Evolutionary conservation across 53 echinoderm and acorn worm species (phyloP).

Genomic region (Echinarachnius parma): DNA sequence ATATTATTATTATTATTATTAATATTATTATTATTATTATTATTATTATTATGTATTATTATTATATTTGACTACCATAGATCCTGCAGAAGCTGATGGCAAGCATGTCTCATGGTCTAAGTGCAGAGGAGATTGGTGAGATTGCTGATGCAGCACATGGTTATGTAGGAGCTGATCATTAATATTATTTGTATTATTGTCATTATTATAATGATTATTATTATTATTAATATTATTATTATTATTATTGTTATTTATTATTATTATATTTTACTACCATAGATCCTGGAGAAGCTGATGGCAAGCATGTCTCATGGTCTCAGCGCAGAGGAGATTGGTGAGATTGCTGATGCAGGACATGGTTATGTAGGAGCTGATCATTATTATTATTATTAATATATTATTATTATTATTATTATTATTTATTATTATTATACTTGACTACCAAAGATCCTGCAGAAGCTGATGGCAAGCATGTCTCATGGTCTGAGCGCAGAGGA

Average conservation of each 20-base stretch:
- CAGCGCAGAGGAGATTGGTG: slow-evolving; percentile 46
- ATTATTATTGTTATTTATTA: too few species aligned
- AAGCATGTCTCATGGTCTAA: slow-evolving; percentile 58
- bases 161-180: slow-evolving; percentile 96
- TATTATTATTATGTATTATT: neutral
- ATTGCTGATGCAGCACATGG: slow-evolving; percentile 85
- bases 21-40: too few species aligned
- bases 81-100: slow-evolving; percentile 70
- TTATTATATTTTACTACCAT: too few species aligned
- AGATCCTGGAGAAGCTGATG: slow-evolving; percentile 81
- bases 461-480: slow-evolving; percentile 54
- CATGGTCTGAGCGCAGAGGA: slow-evolving; percentile 60
- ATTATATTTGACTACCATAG: slow-evolving; percentile 11
- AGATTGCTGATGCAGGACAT: slow-evolving; percentile 73
- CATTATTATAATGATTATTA: too few species aligned
- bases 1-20: too few species aligned
- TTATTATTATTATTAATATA: too few species aligned
- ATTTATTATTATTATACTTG: neutral
- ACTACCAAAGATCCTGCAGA: slow-evolving; percentile 62
- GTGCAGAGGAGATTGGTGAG: slow-evolving; percentile 40
- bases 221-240: too few species aligned
- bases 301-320: slow-evolving; percentile 55
- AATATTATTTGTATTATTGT: too few species aligned
- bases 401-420: too few species aligned
- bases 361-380: slow-evolving; percentile 98